Evolutionary conservation across 2,113 vertebrate species (phyloP), one percentile per base, ranked within the genome.

Genomic region (Muscicapa adusta): DNA sequence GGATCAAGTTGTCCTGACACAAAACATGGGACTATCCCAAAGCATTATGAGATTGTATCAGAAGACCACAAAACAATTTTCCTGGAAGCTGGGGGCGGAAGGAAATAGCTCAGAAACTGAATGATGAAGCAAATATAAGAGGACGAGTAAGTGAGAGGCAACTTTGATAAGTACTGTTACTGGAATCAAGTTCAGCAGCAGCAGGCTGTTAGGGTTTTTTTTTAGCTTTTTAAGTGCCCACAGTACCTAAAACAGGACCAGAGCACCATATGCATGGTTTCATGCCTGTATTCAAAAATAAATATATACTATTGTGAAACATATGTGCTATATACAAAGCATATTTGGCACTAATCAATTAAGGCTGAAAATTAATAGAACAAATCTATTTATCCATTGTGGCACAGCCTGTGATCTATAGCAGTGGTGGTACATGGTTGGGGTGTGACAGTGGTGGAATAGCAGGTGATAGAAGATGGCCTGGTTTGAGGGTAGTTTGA

Each of bases 51-150:
- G 38, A 62, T 28, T 33, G 5, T 80, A 83, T 42, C 56, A 86
- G 34, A 77, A 75, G 38, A 89, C 29, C 26, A 54, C 28, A 75
- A 20, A 65, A 61, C 25, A 33, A 43, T 76, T 85, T 92, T 94
- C 72, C 68, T 88, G 74, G 90, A 96, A 96, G 78, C 54, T 82
- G 90, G 62, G 66, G 92, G 93, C 0, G 24, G 85, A 76, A 91
- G 85, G 62, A 93, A 95, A 93, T 42, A 72, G 54, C 58, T 93
- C 93, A 94, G 85, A 94, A 96, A 79, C 24, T 0, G 2, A 89
- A 25, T 56, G 78, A 72, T 75, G 88, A 95, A 87, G 66, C 36
- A 93, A 95, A 14, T 45, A 94, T 45, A 94, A 81, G 75, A 80
- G 51, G 62, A 93, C 72, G 12, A 78, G 8, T 42, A 92, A 85